Conservation (phyloP, 2,888 invertebrate species). For the Drosophila aldrichi region DNA sequence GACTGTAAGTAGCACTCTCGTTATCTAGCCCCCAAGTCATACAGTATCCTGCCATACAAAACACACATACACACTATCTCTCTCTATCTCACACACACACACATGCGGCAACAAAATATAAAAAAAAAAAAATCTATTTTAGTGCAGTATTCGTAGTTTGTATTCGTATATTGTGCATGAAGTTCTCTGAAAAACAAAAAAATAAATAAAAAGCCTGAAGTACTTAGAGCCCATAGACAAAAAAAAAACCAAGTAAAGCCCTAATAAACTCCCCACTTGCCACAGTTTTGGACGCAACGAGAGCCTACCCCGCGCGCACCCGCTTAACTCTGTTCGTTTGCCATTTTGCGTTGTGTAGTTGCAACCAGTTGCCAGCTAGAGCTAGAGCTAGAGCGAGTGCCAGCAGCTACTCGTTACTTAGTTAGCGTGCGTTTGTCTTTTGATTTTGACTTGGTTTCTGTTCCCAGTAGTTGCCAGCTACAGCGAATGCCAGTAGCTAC, state of each 20-base stretch:
- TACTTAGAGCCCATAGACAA: constrained; percentile 37
- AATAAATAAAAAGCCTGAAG: constrained; percentile 45
- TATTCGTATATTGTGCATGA: constrained; percentile 62
- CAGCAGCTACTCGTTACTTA: constrained; percentile 8
- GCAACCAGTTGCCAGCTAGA: constrained; percentile 22
- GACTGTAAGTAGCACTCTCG: constrained; percentile 90
- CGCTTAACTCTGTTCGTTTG: constrained; percentile 42
- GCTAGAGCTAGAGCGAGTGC: constrained; percentile 23
- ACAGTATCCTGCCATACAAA: constrained; percentile 19
- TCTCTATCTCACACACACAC: constrained; percentile 12
- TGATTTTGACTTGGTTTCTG: not conserved
- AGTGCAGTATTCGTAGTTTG: constrained; percentile 59
- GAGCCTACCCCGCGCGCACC: constrained; percentile 35
- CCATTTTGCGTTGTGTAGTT: constrained; percentile 32
- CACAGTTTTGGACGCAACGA: constrained; percentile 20
- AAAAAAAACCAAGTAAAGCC: constrained; percentile 6
- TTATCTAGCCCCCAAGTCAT: not conserved
- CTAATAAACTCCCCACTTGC: not conserved
- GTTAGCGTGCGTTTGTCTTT: not conserved
- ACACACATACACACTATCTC: constrained; percentile 25
- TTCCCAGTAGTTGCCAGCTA: constrained; percentile 23
- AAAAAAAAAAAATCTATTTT: constrained; percentile 19
- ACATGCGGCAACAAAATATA: constrained; percentile 11
- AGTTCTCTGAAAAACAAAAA: constrained; percentile 44
- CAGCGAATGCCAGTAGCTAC: not conserved